Evolutionary conservation across 2,113 vertebrate species (phyloP).

Genomic region (Montifringilla adamsi): DNA sequence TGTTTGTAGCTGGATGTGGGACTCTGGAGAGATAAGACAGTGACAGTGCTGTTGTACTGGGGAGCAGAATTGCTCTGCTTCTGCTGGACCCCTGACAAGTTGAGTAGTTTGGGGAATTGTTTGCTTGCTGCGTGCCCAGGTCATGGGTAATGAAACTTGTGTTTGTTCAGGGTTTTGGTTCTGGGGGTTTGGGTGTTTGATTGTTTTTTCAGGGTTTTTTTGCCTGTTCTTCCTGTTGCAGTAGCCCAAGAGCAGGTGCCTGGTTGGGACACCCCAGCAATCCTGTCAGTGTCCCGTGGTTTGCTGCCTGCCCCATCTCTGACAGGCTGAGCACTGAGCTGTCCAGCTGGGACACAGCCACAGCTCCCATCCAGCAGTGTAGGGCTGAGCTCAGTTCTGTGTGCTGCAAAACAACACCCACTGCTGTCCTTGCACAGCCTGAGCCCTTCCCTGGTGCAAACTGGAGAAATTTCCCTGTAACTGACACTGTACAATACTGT

Average conservation of each 20-base stretch:
- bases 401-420: background rate
- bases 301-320: background rate
- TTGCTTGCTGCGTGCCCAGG: background rate
- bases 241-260: background rate
- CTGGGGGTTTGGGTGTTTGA: background rate
- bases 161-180: background rate
- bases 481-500: background rate
- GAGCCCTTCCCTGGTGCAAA: background rate
- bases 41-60: background rate
- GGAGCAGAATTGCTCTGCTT: background rate
- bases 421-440: background rate
- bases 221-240: background rate
- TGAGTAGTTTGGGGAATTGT: background rate
- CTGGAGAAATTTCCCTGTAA: background rate
- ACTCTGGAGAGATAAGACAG: background rate
- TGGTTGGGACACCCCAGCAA: background rate
- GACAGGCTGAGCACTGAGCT: background rate
- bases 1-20: background rate
- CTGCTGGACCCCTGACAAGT: background rate
- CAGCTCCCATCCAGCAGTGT: background rate
- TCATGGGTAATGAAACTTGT: background rate
- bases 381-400: rapidly evolving
- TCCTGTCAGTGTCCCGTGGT: background rate
- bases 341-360: background rate
- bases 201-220: background rate